Evolutionary conservation across 2,113 vertebrate genomes (phyloP).

Genomic region (Phoenicopterus ruber): DNA sequence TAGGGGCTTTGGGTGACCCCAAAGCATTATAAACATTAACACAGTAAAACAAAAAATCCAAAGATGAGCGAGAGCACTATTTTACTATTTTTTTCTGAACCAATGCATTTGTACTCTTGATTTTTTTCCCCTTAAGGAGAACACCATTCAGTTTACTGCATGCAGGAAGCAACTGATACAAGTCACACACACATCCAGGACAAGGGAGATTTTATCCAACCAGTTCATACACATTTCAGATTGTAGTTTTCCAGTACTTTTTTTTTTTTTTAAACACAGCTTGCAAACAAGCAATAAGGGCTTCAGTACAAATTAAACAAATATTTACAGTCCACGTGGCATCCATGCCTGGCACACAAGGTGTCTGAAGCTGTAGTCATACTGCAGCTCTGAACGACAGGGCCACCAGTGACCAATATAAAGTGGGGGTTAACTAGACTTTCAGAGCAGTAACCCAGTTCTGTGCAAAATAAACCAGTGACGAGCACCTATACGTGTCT

Average conservation of each 20-base stretch:
- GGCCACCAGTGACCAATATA: not conserved
- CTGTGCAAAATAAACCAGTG: not conserved
- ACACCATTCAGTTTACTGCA: not conserved
- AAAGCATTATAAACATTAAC: not conserved
- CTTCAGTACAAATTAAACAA: not conserved
- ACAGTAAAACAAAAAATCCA: not conserved
- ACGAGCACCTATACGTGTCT: not conserved
- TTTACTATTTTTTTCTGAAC: not conserved
- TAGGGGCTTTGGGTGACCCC: not conserved
- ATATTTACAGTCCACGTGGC: not conserved
- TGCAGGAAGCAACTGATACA: not conserved
- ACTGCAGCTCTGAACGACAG: not conserved
- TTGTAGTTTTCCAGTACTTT: not conserved
- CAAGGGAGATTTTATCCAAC: not conserved
- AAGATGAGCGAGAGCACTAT: not conserved
- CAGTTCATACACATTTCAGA: not conserved
- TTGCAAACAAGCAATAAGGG: not conserved
- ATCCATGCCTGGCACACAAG: not conserved
- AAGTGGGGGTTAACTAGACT: accelerated
- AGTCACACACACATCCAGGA: accelerated
- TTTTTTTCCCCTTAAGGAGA: not conserved
- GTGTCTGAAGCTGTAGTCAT: not conserved
- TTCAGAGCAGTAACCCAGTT: not conserved
- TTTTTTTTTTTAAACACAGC: not conserved
- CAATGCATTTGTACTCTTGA: not conserved